These are phyloP conservation scores for Embiotoca jacksoni DNA, from an alignment of 2,113 vertebrate genomes.

Conservation along the genomic window DNA sequence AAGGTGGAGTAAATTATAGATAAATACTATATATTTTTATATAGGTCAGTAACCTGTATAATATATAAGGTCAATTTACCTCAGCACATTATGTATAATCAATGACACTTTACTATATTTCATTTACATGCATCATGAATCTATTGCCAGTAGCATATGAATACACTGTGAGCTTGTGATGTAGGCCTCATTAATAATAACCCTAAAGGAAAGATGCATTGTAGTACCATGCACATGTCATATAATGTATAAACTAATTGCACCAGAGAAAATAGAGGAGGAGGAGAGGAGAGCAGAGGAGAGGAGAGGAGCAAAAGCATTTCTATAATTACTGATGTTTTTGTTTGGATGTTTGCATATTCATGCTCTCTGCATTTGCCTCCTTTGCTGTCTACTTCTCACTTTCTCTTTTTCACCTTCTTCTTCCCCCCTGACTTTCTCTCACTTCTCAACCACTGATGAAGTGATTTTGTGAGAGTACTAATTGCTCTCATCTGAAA, in stretches of 20 bases:
- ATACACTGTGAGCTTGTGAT: too few species aligned
- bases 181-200: too few species aligned
- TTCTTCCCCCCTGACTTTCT: neutral
- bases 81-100: neutral
- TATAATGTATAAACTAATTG: neutral
- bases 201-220: too few species aligned
- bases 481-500: slow-evolving; percentile 42
- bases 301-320: neutral
- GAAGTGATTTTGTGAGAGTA: slow-evolving; percentile 37
- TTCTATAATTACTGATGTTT: neutral
- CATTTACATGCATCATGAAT: neutral
- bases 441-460: neutral
- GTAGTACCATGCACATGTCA: neutral
- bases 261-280: neutral
- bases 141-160: neutral
- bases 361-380: neutral
- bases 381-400: slow-evolving; percentile 45
- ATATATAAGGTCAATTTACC: too few species aligned
- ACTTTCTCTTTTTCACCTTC: slow-evolving; percentile 33
- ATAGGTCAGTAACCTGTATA: too few species aligned
- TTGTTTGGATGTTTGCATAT: slow-evolving; percentile 7
- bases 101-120: neutral
- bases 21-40: too few species aligned
- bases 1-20: too few species aligned
- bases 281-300: neutral